Conservation (phyloP, 2,113 vertebrate species). For the Cariama cristata region DNA sequence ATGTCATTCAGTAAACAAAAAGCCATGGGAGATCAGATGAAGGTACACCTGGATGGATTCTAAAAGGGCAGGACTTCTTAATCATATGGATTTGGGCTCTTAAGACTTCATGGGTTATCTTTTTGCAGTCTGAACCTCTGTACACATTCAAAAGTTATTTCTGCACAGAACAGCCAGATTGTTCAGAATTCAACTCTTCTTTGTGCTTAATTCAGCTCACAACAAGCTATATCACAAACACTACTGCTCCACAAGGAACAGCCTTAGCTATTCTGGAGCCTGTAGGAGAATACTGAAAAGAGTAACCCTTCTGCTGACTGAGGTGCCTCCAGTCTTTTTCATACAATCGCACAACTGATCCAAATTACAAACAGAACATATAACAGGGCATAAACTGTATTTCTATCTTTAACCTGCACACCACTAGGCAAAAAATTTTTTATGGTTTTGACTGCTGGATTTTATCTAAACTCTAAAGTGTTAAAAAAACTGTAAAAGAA, state of each 20-base stretch:
- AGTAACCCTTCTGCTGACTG: neutral
- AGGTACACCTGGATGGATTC: neutral
- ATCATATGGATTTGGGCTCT: no score
- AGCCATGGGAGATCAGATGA: neutral
- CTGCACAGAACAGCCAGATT: neutral
- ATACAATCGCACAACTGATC: neutral
- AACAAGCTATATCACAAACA: neutral
- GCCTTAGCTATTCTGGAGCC: neutral
- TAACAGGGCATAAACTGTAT: neutral
- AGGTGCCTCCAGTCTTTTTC: neutral
- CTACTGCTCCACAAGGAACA: neutral
- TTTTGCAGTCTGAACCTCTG: neutral
- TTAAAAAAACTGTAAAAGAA: neutral
- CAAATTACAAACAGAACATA: neutral
- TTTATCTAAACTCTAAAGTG: neutral
- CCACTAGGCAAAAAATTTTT: neutral
- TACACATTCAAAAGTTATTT: neutral
- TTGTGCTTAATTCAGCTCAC: neutral
- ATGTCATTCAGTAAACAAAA: neutral
- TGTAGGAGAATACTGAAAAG: neutral
- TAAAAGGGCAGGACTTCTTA: neutral
- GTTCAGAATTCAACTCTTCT: neutral
- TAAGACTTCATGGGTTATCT: no score
- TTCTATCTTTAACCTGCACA: neutral
- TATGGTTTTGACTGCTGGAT: neutral